Base-by-base conservation (phyloP, 2,888 invertebrate genomes). In the Himalopsyche japonica region DNA sequence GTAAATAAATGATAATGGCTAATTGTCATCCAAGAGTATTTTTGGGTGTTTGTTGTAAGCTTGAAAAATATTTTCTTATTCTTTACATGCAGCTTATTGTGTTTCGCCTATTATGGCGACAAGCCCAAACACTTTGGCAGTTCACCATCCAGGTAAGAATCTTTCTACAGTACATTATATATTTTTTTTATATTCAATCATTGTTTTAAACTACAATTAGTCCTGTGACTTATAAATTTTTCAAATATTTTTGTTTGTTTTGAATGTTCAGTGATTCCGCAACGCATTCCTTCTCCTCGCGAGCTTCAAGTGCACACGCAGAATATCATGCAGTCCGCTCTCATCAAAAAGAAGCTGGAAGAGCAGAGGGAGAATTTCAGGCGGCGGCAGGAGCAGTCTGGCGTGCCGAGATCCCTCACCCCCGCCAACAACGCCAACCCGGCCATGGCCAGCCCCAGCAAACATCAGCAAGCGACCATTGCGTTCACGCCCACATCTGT, bases 401-500 rank as follows among this genome's bases (percentile, higher is more conserved):
- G 80, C 79, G 43, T 43, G 43, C 43, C 43, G 43, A 43, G 43
- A 43, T 43, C 43, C 15, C 57, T 57, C 57, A 24, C 57, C 57
- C 57, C 57, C 57, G 80, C 48, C 82, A 43, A 43, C 43, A 43
- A 43, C 43, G 87, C 76, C 88, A 90, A 82, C 88, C 88, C 89
- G 88, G 86, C 87, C 87, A n/a, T 88, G 89, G 86, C 84, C 87
- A 87, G 49, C 86, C 88, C n/a, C 88, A 88, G 10, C 80, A 87
- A 86, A 57, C 86, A 86, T 87, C 92, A 91, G 87, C 87, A 91
- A 64, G 91, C 92, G 37, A 96, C 96, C 18, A 93, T 97, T 88
- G 96, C 97, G 30, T 98, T 98, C 91, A 98, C 98, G 0, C 98
- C 98, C 85, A 98, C 98, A 43, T 97, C 98, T 86, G 98, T 92